Evolutionary conservation across 2,797 vertebrate species (phyloP).

Genomic region (Dicrostonyx torquatus): DNA sequence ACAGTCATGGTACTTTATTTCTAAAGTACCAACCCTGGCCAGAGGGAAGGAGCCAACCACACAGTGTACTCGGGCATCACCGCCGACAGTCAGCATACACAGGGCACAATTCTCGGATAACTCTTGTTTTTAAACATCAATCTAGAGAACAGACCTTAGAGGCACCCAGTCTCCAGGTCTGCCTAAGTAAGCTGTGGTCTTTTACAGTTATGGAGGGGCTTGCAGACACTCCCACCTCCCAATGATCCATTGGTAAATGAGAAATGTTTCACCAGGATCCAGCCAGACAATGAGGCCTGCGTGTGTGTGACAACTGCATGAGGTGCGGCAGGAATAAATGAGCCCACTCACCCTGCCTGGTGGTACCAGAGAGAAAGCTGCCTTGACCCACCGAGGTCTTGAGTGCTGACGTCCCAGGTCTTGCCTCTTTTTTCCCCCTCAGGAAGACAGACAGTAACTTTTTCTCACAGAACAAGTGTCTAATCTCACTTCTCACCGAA

Average conservation of each 20-base stretch:
- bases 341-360: constrained; percentile 47
- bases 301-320: neutral
- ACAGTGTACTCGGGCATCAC: neutral
- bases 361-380: neutral
- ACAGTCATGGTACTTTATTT: neutral
- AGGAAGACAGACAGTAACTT: neutral
- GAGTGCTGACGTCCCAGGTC: rapidly evolving
- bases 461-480: constrained; percentile 16
- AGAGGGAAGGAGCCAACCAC: neutral
- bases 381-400: neutral
- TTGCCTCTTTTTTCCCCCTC: neutral
- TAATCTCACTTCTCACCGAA: constrained; percentile 60
- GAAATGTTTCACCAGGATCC: neutral
- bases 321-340: neutral
- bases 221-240: neutral
- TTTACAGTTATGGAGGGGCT: neutral
- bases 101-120: neutral
- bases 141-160: neutral
- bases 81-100: neutral
- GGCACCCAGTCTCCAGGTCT: neutral
- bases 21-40: neutral
- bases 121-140: neutral
- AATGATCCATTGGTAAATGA: neutral
- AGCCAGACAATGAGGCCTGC: constrained; percentile 36
- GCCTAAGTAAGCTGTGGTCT: neutral